Base-by-base conservation (phyloP, 2,797 vertebrate genomes). In the Clangula hyemalis region DNA sequence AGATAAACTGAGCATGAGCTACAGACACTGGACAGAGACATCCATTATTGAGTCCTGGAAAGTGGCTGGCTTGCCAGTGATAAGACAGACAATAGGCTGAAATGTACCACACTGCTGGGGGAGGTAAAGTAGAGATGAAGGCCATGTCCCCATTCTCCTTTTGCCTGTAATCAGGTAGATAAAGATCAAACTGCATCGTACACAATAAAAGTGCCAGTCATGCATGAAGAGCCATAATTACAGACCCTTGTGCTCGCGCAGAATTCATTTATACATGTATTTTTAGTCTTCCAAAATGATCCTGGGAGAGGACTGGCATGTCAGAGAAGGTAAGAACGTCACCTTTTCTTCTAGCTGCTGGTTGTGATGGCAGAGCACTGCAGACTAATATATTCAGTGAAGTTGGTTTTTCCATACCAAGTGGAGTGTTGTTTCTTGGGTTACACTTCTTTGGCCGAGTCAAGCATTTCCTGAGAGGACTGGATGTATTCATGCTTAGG, bases 391-490 rank as follows among this genome's bases (percentile, higher is more conserved):
- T 47, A 81, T 54, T 84, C 0, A 0, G 39, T 64, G 80, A 53
- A 71, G 62, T 30, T 86, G 66, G 47, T 90, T 94, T 96, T 96
- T 94, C 80, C 74, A 80, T 89, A 64, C 4, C 16, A 92, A 85
- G 32, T 21, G 32, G 62, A 87, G 39, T 70, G 77, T 34, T 90
- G 11, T 94, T 95, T 89, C 92, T 89, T 86, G 79, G 85, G 61
- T 97, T 95, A 94, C 60, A 84, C 13, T 39, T 54, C 74, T 89
- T 92, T 92, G 94, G 84, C 91, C 27, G 32, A 96, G 66, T 72
- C 89, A 93, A 84, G n/a, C 49, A 79, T 91, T 94, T 96, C 89
- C 94, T 92, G 72, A 0, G 28, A 92, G 72, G 66, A 83, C 76
- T 93, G 86, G 72, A 90, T 69, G 34, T 87, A 49, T 93, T 93